Conservation (phyloP, 2,888 invertebrate species). For the Drepanosiphum platanoidis region DNA sequence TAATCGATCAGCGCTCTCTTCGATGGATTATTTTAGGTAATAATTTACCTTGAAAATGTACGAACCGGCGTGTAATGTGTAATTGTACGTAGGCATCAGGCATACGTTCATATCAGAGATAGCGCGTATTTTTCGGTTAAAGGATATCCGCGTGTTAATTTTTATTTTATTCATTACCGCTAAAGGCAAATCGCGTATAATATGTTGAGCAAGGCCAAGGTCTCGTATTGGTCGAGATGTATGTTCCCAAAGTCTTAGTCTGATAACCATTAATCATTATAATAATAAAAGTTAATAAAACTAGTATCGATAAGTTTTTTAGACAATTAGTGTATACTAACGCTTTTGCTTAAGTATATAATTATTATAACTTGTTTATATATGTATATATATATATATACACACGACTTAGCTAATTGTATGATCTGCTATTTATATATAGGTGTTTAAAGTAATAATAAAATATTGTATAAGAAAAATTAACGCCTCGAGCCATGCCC, state of each 20-base stretch:
- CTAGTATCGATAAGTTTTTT: not conserved
- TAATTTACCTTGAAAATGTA: not conserved
- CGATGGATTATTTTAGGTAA: not conserved
- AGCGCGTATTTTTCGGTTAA: not conserved
- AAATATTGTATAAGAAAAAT: not conserved
- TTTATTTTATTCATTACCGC: slow-evolving; percentile 22
- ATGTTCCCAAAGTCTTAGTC: slow-evolving; percentile 5
- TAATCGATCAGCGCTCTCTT: not conserved
- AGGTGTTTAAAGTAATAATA: not conserved
- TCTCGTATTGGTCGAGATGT: slow-evolving; percentile 19
- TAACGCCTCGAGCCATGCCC: not conserved
- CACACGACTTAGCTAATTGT: not conserved
- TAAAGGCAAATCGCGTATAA: slow-evolving; percentile 26
- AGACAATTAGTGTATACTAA: not conserved
- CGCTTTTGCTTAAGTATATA: not conserved
- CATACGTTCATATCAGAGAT: not conserved
- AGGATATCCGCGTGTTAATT: slow-evolving; percentile 34
- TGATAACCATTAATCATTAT: slow-evolving; percentile 25
- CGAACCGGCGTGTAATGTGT: not conserved
- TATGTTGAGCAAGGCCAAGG: slow-evolving; percentile 50
- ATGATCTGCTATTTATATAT: not conserved
- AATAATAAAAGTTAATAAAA: slow-evolving; percentile 10
- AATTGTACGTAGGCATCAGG: not conserved
- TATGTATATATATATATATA: not conserved
- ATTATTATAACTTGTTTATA: slow-evolving; percentile 17